These are phyloP conservation scores for Cyrtonyx montezumae DNA, from an alignment of 2,113 vertebrate species.

Conservation along the genomic window DNA sequence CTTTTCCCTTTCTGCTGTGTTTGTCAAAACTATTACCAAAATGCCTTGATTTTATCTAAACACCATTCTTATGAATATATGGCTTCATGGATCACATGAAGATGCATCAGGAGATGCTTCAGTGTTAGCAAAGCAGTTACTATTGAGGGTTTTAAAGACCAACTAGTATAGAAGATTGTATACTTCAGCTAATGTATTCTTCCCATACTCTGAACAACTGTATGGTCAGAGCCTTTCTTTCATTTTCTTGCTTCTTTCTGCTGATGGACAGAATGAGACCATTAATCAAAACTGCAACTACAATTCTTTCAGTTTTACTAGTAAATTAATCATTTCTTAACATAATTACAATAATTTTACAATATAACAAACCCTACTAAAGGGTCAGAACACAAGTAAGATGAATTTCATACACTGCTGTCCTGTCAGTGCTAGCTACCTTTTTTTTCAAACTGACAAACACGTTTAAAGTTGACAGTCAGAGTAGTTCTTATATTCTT, in stretches of 20 bases:
- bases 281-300: neutral
- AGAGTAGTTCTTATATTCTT: neutral
- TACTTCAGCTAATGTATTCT: neutral
- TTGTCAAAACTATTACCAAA: neutral
- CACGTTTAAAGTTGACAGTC: neutral
- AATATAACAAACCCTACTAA: neutral
- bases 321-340: neutral
- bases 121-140: neutral
- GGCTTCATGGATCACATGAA: neutral
- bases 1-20: neutral
- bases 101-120: neutral
- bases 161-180: neutral
- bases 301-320: neutral
- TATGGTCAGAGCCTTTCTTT: neutral
- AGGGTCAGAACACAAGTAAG: neutral
- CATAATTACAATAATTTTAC: neutral
- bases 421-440: neutral
- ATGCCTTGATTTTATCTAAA: neutral
- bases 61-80: neutral
- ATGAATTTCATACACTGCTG: neutral
- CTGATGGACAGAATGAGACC: neutral
- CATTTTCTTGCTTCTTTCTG: neutral
- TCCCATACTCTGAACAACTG: neutral
- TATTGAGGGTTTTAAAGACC: neutral
- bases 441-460: neutral